Percentiles rank a stretch among this genome's conserved stretches.
Conservation (phyloP, 2,888 invertebrate species). For the Teleiodes luculella region DNA sequence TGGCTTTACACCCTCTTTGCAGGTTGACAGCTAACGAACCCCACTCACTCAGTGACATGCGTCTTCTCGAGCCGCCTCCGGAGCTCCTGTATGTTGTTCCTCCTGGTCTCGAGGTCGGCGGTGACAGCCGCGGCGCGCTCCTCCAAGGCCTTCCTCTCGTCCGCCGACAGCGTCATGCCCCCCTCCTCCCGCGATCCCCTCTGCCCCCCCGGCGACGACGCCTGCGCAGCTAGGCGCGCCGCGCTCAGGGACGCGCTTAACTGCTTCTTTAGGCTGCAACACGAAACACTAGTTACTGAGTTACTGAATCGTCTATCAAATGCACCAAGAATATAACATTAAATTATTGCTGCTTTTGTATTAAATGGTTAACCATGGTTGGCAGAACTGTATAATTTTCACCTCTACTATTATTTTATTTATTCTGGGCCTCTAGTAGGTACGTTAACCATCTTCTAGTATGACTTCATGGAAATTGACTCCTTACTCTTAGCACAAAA, state of each 20-base stretch:
- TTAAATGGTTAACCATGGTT: too few relatives aligned
- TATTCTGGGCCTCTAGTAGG: too few relatives aligned
- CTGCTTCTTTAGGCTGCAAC: conserved; percentile 80
- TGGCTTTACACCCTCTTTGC: too few relatives aligned
- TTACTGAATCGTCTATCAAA: too few relatives aligned
- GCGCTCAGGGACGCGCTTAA: conserved; percentile 80
- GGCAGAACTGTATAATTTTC: too few relatives aligned
- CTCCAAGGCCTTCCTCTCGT: conserved; percentile 77
- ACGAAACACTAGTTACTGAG: not conserved
- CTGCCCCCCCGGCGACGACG: conserved; percentile 50
- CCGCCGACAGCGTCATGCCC: conserved; percentile 69
- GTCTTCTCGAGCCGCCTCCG: conserved; percentile 88
- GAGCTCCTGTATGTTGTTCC: conserved; percentile 88
- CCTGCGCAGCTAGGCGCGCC: conserved; percentile 61
- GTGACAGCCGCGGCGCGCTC: conserved; percentile 70
- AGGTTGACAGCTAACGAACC: too few relatives aligned
- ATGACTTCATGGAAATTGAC: too few relatives aligned
- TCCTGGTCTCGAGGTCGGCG: conserved; percentile 87
- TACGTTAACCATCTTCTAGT: too few relatives aligned
- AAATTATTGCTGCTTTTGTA: too few relatives aligned
- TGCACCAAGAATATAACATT: too few relatives aligned
- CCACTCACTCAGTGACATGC: conserved; percentile 91
- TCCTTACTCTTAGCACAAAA: too few relatives aligned
- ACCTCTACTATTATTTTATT: too few relatives aligned
- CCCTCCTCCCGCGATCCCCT: conserved; percentile 42